These are phyloP conservation scores for Xyrichtys novacula DNA, from an alignment of 2,797 vertebrate genomes.

Conservation along the genomic window DNA sequence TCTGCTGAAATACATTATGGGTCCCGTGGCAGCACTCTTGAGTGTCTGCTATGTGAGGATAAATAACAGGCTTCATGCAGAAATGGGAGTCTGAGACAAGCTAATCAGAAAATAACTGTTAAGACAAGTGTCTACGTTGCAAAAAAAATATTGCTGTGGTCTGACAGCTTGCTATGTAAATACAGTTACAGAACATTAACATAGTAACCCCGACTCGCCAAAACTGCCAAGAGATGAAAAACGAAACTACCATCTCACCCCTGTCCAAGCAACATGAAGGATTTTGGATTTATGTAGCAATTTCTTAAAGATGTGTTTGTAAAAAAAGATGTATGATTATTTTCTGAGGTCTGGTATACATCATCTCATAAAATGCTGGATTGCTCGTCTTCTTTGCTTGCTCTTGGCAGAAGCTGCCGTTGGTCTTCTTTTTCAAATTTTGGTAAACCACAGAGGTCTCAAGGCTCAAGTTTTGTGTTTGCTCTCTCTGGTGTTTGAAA, in stretches of 20 bases:
- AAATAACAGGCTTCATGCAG: constrained; percentile 20
- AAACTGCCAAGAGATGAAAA: constrained; percentile 29
- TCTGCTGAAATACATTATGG: constrained; percentile 10
- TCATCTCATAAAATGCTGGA: constrained; percentile 17
- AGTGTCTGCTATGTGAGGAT: constrained; percentile 14
- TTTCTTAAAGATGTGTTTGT: constrained; percentile 21
- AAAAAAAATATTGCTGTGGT: constrained; percentile 20
- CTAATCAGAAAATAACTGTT: constrained; percentile 31
- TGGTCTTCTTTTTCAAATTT: constrained; percentile 36
- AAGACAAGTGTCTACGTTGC: constrained; percentile 15
- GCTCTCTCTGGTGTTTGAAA: constrained; percentile 47
- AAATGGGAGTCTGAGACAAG: constrained; percentile 11
- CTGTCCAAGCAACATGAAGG: constrained; percentile 24
- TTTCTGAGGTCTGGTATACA: constrained; percentile 40
- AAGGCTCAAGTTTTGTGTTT: constrained; percentile 44
- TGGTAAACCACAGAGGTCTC: constrained; percentile 47
- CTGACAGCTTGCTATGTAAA: constrained; percentile 26
- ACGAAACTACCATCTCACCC: constrained; percentile 21
- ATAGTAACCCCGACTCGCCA: constrained; percentile 7
- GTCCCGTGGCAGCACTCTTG: constrained; percentile 18
- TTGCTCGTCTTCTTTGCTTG: constrained; percentile 16
- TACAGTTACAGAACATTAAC: constrained; percentile 31
- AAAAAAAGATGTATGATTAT: constrained; percentile 18
- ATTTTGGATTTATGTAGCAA: constrained; percentile 31
- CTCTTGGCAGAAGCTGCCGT: constrained; percentile 37